Percentiles rank a stretch among this genome's conserved stretches.
Evolutionary conservation across 2,797 vertebrate species (phyloP).

Genomic region (Scyliorhinus canicula): DNA sequence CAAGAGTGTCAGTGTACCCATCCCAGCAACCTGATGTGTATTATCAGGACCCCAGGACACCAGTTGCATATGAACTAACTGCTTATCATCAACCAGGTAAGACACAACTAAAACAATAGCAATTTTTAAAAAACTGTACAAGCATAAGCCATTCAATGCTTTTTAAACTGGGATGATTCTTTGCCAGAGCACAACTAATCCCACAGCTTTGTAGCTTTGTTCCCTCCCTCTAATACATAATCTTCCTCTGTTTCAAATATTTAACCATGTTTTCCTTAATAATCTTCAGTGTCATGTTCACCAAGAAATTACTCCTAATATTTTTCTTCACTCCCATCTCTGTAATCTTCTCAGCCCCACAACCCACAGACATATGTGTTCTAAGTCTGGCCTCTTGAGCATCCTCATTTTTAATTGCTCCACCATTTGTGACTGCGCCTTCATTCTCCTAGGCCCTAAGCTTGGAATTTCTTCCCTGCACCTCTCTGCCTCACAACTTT

Average conservation of each 20-base stretch:
- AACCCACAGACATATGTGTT: neutral
- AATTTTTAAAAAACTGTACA: neutral
- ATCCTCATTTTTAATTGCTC: neutral
- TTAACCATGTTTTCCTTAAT: neutral
- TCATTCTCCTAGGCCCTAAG: neutral
- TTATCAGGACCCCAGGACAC: conserved; percentile 77
- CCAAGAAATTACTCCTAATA: neutral
- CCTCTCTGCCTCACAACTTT: neutral
- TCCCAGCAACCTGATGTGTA: conserved; percentile 74
- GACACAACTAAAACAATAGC: conserved; percentile 40
- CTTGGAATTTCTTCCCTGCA: neutral
- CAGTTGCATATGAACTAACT: conserved; percentile 68
- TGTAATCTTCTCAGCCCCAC: neutral
- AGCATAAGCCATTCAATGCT: neutral
- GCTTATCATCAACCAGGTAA: conserved; percentile 77
- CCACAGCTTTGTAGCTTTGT: neutral
- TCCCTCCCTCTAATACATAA: neutral
- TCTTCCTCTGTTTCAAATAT: neutral
- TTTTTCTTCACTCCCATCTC: neutral
- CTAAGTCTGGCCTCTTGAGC: neutral
- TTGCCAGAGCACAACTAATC: neutral
- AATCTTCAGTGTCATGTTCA: too few relatives aligned
- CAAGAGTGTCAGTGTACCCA: conserved; percentile 70
- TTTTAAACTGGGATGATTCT: neutral
- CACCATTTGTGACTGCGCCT: neutral